phyloP scores from a whole-genome alignment of 2,888 invertebrate species.

The Sepioteuthis lessoniana region DNA sequence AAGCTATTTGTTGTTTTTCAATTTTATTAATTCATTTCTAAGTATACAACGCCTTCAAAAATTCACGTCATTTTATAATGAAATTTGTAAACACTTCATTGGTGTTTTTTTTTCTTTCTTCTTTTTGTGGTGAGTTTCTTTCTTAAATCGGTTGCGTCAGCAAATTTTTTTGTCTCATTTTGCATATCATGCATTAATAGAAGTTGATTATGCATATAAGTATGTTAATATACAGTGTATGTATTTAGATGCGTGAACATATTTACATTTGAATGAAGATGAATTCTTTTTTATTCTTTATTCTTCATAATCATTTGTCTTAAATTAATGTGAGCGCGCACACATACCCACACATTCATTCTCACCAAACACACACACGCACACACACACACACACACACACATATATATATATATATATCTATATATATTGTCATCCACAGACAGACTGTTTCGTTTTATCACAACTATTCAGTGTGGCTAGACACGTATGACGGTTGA shows the following conservation, averaged over 20 bases:
- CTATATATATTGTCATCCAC: no score
- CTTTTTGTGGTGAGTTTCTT: neutral
- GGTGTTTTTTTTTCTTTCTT: neutral
- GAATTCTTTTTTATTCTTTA: no score
- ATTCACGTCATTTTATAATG: neutral
- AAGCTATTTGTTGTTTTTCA: neutral
- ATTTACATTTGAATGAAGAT: neutral
- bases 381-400: no score
- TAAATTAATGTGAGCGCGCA: no score
- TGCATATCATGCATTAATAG: neutral
- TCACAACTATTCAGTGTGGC: no score
- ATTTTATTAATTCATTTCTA: slow-evolving; percentile 33
- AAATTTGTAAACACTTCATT: neutral
- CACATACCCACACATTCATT: no score
- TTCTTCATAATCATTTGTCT: no score
- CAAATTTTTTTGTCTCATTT: neutral
- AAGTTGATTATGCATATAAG: neutral
- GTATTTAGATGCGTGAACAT: neutral
- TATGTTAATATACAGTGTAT: neutral
- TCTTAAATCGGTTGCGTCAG: neutral
- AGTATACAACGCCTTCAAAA: neutral
- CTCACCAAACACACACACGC: no score
- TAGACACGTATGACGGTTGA: no score
- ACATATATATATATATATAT: no score
- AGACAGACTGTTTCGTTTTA: no score